These are phyloP conservation scores for Dendronephthya gigantea DNA, from an alignment of 64 coral and sea anemone species.

Conservation along the genomic window DNA sequence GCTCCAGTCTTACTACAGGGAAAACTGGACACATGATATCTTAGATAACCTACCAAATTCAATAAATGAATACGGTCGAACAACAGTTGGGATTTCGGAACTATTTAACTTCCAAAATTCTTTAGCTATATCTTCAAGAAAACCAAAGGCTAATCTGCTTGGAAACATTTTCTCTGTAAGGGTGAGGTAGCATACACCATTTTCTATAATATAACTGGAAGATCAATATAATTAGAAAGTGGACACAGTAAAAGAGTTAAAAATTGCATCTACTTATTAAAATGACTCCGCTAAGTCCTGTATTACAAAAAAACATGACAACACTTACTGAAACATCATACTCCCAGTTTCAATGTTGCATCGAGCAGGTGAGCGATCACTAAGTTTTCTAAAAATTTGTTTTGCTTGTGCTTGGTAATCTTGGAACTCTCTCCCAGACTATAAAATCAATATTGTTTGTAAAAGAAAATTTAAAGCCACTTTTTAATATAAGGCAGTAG, in stretches of 20 bases:
- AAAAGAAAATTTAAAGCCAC: no score
- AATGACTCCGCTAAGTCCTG: no score
- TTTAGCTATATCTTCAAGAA: conserved; percentile 74
- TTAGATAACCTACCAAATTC: conserved; percentile 92
- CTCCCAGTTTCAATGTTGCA: conserved; percentile 80
- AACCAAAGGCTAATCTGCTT: conserved; percentile 92
- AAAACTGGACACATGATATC: no score
- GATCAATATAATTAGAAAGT: conserved; percentile 5
- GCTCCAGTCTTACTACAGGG: not conserved
- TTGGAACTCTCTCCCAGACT: conserved; percentile 62
- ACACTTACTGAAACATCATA: conserved; percentile 95
- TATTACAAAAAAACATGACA: no score
- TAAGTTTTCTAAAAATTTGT: conserved; percentile 80
- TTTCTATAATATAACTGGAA: conserved; percentile 80
- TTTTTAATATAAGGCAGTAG: no score
- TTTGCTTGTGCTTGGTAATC: conserved; percentile 92
- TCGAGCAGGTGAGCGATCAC: conserved; percentile 81
- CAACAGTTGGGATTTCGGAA: conserved; percentile 54
- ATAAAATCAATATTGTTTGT: not conserved
- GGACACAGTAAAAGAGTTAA: not conserved
- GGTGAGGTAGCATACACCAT: conserved; percentile 87
- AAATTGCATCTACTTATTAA: not conserved
- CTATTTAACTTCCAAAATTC: conserved; percentile 87
- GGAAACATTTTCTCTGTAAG: conserved; percentile 86
- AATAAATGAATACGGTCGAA: conserved; percentile 89